phyloP scores from a whole-genome alignment of 1,140 invertebrate species.

The Laupala kohalensis region DNA sequence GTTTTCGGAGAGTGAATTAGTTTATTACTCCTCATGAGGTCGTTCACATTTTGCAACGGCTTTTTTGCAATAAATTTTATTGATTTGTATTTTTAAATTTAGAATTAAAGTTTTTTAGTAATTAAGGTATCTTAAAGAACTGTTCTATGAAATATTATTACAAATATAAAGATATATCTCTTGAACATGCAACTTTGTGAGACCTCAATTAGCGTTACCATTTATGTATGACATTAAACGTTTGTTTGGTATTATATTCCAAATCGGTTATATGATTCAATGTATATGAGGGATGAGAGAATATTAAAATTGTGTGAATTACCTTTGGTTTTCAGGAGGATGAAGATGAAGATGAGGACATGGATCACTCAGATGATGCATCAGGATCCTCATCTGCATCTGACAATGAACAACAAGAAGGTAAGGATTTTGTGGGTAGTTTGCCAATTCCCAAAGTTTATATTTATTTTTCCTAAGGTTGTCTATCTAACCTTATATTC shows the following conservation, averaged over 20 bases:
- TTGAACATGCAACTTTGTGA: not conserved
- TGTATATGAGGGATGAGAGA: not conserved
- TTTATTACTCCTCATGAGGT: no score
- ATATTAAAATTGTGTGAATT: not conserved
- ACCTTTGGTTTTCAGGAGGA: constrained; percentile 14
- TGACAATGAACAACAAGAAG: constrained; percentile 24
- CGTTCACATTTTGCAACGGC: no score
- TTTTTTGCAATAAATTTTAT: no score
- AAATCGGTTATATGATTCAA: not conserved
- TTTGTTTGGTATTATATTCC: not conserved
- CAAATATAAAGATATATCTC: no score
- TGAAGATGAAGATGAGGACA: constrained; percentile 21
- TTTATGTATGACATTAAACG: not conserved
- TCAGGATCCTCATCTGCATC: constrained; percentile 35
- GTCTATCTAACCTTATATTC: no score
- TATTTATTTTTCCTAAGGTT: no score
- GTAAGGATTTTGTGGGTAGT: not conserved
- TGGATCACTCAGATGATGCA: constrained; percentile 38
- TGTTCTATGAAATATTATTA: no score
- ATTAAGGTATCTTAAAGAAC: no score
- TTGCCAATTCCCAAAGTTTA: not conserved
- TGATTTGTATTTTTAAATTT: no score
- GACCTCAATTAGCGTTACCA: not conserved
- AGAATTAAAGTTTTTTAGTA: no score
- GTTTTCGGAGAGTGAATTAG: no score